These are phyloP conservation scores for Mimumesa dahlbomi DNA, from an alignment of 2,888 invertebrate genomes.

Conservation along the genomic window DNA sequence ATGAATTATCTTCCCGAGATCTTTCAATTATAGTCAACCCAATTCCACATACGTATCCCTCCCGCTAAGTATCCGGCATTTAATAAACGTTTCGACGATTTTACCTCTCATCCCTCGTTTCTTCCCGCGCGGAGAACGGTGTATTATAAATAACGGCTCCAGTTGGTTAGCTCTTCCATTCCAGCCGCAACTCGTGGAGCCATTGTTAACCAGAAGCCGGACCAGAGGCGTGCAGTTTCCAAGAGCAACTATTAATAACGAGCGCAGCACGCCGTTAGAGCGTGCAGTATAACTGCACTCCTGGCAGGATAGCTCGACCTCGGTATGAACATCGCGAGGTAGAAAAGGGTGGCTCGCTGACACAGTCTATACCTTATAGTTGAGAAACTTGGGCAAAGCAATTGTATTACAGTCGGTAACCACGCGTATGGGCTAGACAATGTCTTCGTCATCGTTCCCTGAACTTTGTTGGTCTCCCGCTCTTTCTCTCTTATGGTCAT, in stretches of 20 bases:
- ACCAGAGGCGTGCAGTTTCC: slow-evolving; percentile 50
- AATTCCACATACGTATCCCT: too few relatives aligned
- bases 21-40: too few relatives aligned
- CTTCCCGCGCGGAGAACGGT: too few relatives aligned
- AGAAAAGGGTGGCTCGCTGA: slow-evolving; percentile 31
- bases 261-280: slow-evolving; percentile 52
- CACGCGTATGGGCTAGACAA: slow-evolving; percentile 4
- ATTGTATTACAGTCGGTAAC: slow-evolving; percentile 61
- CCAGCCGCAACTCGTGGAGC: slow-evolving; percentile 24
- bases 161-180: slow-evolving; percentile 36
- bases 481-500: too few relatives aligned
- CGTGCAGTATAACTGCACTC: slow-evolving; percentile 50
- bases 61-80: too few relatives aligned
- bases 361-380: slow-evolving; percentile 23
- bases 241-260: slow-evolving; percentile 65
- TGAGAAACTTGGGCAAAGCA: slow-evolving; percentile 47
- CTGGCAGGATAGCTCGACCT: slow-evolving; percentile 39
- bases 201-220: slow-evolving; percentile 54
- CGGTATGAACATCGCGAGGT: slow-evolving; percentile 33
- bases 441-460: not conserved
- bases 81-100: too few relatives aligned
- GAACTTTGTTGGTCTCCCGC: too few relatives aligned
- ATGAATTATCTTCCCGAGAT: too few relatives aligned
- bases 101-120: too few relatives aligned
- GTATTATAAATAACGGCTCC: slow-evolving; percentile 50